Conservation (phyloP, 2,888 invertebrate genomes). For the Eurytoma adleriae region DNA sequence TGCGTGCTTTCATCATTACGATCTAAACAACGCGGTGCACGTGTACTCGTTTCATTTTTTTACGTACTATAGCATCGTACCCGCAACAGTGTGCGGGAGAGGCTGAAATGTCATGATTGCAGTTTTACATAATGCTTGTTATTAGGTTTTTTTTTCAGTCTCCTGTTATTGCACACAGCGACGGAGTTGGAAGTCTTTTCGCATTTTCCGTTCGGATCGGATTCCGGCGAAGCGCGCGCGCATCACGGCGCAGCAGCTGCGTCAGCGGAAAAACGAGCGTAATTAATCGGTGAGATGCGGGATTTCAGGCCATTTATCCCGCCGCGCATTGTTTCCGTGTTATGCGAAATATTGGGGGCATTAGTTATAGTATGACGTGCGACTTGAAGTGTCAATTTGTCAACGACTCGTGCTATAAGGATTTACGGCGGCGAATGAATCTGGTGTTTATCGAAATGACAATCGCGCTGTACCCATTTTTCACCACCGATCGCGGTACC, state of each 20-base stretch:
- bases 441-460: too few relatives aligned
- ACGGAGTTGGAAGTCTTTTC: not conserved
- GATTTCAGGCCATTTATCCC: too few relatives aligned
- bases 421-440: too few relatives aligned
- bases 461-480: too few relatives aligned
- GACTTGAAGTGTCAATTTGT: too few relatives aligned
- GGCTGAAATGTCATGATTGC: constrained; percentile 43
- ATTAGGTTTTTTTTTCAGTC: constrained; percentile 40
- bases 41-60: constrained; percentile 20
- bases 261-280: constrained; percentile 29
- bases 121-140: constrained; percentile 50
- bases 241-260: not conserved
- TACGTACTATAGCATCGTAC: not conserved
- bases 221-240: not conserved
- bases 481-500: too few relatives aligned
- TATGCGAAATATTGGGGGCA: too few relatives aligned
- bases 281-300: constrained; percentile 14
- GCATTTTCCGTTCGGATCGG: constrained; percentile 16
- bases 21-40: not conserved
- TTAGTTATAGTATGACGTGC: too few relatives aligned
- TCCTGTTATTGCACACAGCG: constrained; percentile 18
- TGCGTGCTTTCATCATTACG: too few relatives aligned
- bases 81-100: too few relatives aligned
- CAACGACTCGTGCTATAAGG: too few relatives aligned
- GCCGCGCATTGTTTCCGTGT: too few relatives aligned